Base-by-base conservation (phyloP, 2,888 invertebrate species). In the Apoda limacodes region DNA sequence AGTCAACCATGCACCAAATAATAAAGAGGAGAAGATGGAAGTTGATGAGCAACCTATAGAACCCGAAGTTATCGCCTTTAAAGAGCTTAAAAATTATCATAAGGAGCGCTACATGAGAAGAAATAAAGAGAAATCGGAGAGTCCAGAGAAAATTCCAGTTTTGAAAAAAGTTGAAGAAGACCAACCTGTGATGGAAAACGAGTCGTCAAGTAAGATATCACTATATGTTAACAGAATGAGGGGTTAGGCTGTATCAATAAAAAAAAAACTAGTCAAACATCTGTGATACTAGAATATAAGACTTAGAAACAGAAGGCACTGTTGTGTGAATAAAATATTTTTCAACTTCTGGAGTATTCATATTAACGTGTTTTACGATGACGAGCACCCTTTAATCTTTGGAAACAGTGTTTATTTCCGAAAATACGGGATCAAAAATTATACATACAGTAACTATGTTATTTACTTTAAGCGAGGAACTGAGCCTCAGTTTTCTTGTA, bases 61-160 rank as follows among this genome's bases (percentile, higher is more conserved):
- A 17, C 37, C 44, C n/a, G 66, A 60, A 32, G 42, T 55, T 11
- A 66, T 74, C 9, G 48, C 69, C 13, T 85, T 85, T 62, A 85
- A 85, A 58, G 85, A 83, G 49, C 65, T 84, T 22, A 83, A 82
- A 52, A 78, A 75, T 42, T 81, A 80, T 45, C 69, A 78, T 55
- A 84, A 83, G 65, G 83, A 83, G 50, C 80, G 87, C 32, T 89
- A 88, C 72, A 82, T 87, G 57, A 74, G 88, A 33, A 80, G 88
- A 33, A 87, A 88, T 60, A 75, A 83, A 42, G 83, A 84, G 40
- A 80, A 75, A 45, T 85, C 83, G 13, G 76, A 81, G 50, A 87
- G 84, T 60, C 86, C 84, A 15, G 83, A 83, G 45, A 60, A 45
- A 19, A 25, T 34, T 28, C 42, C 40, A 13, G 49, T 42, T 14